Conservation (phyloP, 2,888 invertebrate species). For the Drosophila paranaensis region DNA sequence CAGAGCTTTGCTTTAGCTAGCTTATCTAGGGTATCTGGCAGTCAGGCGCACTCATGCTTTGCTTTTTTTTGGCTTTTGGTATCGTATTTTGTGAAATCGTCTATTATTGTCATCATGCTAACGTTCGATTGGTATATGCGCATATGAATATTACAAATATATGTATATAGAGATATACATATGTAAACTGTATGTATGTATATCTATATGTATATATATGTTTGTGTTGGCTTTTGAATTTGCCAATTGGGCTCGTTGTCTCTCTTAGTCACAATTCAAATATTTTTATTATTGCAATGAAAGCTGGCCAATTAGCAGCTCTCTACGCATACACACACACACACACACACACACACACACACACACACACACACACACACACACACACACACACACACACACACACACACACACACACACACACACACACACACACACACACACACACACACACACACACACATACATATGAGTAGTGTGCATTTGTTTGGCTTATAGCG, state of each 20-base stretch:
- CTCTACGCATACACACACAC: conserved; percentile 17
- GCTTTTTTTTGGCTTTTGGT: conserved; percentile 10
- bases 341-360: background rate
- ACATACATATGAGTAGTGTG: conserved; percentile 17
- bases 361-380: background rate
- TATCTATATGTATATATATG: conserved; percentile 35
- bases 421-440: background rate
- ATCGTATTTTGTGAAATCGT: conserved; percentile 79
- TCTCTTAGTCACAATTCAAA: conserved; percentile 69
- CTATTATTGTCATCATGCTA: conserved; percentile 79
- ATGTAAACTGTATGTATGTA: conserved; percentile 18
- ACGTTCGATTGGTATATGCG: conserved; percentile 66
- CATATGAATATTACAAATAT: conserved; percentile 32
- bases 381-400: background rate
- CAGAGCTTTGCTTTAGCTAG: background rate
- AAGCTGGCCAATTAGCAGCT: conserved; percentile 74
- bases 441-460: background rate
- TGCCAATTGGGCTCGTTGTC: conserved; percentile 63
- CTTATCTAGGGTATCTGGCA: conserved; percentile 23
- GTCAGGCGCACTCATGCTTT: background rate
- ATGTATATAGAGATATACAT: background rate
- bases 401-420: no score
- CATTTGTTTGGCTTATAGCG: conserved; percentile 28
- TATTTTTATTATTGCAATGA: conserved; percentile 73
- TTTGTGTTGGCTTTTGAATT: conserved; percentile 64